Evolutionary conservation across 1,140 invertebrate species (phyloP).

Genomic region (Carposina sasakii): DNA sequence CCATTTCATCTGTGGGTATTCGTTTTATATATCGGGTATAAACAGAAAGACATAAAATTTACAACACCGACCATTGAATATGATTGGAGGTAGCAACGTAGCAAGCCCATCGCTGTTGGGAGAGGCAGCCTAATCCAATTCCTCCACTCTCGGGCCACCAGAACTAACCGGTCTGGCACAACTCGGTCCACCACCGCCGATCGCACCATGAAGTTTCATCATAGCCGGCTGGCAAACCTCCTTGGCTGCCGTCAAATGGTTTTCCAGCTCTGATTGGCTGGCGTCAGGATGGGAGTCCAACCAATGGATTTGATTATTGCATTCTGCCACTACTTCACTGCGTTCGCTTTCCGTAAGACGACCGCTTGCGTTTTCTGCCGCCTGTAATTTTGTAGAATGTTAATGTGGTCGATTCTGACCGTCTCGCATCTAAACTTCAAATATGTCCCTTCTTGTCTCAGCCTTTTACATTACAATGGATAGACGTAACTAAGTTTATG

Average conservation of each 20-base stretch:
- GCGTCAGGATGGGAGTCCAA: slow-evolving; percentile 78
- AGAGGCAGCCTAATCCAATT: slow-evolving; percentile 34
- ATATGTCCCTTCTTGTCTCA: too few relatives aligned
- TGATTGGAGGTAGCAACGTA: too few relatives aligned
- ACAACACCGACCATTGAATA: too few relatives aligned
- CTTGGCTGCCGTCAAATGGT: slow-evolving; percentile 82
- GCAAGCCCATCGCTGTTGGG: too few relatives aligned
- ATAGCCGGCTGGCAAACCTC: slow-evolving; percentile 82
- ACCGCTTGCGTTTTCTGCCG: slow-evolving; percentile 77
- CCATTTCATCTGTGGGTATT: too few relatives aligned
- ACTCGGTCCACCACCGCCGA: slow-evolving; percentile 73
- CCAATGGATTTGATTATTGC: slow-evolving; percentile 74
- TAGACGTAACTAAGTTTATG: too few relatives aligned
- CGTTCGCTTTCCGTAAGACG: slow-evolving; percentile 77
- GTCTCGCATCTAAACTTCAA: too few relatives aligned
- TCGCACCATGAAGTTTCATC: slow-evolving; percentile 81
- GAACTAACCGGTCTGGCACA: slow-evolving; percentile 26
- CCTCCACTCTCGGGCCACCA: slow-evolving; percentile 46
- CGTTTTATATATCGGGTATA: too few relatives aligned
- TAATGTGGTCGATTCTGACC: too few relatives aligned
- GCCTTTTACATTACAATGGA: too few relatives aligned
- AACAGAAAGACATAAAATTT: too few relatives aligned
- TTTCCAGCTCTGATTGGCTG: slow-evolving; percentile 84
- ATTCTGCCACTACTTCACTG: slow-evolving; percentile 74
- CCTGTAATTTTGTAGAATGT: slow-evolving; percentile 46